Evolutionary conservation across 2,888 invertebrate genomes (phyloP).

Genomic region (Aleiodes testaceus): DNA sequence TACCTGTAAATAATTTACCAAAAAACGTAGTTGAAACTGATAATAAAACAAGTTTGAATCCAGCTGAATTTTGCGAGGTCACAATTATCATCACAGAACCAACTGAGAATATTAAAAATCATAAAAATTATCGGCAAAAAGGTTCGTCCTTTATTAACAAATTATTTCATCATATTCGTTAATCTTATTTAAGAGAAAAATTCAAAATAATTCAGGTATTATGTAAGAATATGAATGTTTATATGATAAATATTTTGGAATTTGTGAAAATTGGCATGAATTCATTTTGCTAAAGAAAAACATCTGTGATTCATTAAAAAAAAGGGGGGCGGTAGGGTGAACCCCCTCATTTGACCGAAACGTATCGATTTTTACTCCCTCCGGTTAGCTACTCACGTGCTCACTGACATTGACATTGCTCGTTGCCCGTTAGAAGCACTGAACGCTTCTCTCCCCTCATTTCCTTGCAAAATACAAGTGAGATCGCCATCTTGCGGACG

Average conservation of each 20-base stretch:
- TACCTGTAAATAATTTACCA: conserved; percentile 26
- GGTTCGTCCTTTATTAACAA: conserved; percentile 51
- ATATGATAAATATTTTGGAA: not conserved
- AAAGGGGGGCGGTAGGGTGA: conserved; percentile 32
- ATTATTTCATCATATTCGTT: not conserved
- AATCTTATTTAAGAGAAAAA: not conserved
- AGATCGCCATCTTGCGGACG: conserved; percentile 55
- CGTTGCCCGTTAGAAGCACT: conserved; percentile 48
- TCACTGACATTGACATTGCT: conserved; percentile 73
- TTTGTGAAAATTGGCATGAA: not conserved
- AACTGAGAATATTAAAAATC: conserved; percentile 48
- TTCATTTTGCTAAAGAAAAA: not conserved
- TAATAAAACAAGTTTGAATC: conserved; percentile 49
- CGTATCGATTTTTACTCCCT: conserved; percentile 68
- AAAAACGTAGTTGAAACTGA: conserved; percentile 40
- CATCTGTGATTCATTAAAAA: conserved; percentile 17
- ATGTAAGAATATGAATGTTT: not conserved
- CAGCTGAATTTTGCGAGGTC: conserved; percentile 60
- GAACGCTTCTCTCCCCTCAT: conserved; percentile 37
- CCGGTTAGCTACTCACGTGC: conserved; percentile 66
- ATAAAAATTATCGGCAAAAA: conserved; percentile 51
- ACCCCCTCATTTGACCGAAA: conserved; percentile 59
- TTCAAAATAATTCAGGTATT: not conserved
- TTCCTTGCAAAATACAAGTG: conserved; percentile 39
- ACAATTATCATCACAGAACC: conserved; percentile 57